Conservation (phyloP, 2,797 vertebrate genomes). For the Bradypus variegatus region DNA sequence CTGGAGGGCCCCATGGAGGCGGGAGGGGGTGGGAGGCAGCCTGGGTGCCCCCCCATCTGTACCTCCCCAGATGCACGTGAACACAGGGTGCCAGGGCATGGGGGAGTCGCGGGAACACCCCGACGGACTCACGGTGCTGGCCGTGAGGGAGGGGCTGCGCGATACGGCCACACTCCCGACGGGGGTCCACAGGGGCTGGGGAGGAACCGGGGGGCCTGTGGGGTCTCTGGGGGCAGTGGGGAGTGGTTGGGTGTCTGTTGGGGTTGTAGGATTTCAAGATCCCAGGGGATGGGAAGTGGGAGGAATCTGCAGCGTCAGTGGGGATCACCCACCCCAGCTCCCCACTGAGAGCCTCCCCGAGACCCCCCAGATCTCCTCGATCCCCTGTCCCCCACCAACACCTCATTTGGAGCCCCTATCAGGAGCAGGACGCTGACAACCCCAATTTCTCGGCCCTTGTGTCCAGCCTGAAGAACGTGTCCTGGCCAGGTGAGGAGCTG, state of each 20-base stretch:
- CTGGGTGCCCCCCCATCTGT: not conserved
- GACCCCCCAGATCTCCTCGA: not conserved
- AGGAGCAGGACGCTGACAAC: conserved; percentile 82
- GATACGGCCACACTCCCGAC: not conserved
- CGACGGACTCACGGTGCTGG: conserved; percentile 80
- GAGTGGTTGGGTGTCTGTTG: not conserved
- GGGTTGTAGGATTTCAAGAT: not conserved
- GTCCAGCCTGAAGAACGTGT: conserved; percentile 76
- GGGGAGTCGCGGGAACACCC: conserved; percentile 76
- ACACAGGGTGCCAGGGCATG: conserved; percentile 76
- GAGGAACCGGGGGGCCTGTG: not conserved
- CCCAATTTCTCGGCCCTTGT: conserved; percentile 80
- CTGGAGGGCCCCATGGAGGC: not conserved
- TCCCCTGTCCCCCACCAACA: no score
- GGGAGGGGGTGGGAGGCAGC: not conserved
- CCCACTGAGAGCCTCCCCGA: not conserved
- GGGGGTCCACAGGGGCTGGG: not conserved
- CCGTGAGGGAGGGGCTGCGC: conserved; percentile 65
- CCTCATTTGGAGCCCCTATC: not conserved
- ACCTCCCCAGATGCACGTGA: conserved; percentile 81
- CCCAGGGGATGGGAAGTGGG: no score
- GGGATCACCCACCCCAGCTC: no score
- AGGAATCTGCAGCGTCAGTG: not conserved
- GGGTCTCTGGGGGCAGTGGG: not conserved
- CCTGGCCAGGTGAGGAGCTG: conserved; percentile 56